Base-by-base conservation (phyloP, 2,797 vertebrate genomes). In the Chiloscyllium punctatum region DNA sequence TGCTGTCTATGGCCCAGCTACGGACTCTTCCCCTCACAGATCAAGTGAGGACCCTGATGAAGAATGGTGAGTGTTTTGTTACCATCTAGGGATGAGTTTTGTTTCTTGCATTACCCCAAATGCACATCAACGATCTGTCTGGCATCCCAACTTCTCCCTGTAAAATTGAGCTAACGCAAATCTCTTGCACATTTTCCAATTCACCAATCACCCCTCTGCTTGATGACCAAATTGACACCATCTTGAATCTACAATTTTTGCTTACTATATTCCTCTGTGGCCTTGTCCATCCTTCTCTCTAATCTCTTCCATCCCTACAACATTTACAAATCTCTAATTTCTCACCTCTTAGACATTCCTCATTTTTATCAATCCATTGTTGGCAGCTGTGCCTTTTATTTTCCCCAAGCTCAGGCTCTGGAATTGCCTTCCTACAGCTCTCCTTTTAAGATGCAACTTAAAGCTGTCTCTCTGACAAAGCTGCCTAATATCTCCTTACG, bases 21-120 rank as follows among this genome's bases (percentile, higher is more conserved):
- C 98, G 99, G 30, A 99, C 98, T 0, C 97, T 99, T 96, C 98
- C 99, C 0, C 97, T 99, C 71, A 98, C 98, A 2, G 99, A 99
- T 95, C 99, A 99, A 96, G 99, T 99, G 96, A 99, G 98, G 98
- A 99, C 99, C 62, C 97, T 99, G 96, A 99, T 99, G 98, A 99
- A 99, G 97, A 99, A 99, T 0, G 99, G 99, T 99, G 96, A 30
- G 98, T 97, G 96, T 33, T 88, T 74, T 95, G 95, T 18, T 16
- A 13, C 21, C 11, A 0, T 87, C 74, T 87, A 33, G 18, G 7
- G n/a, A 51, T 92, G 23, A 18, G 62, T 5, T n/a, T 51, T 23
- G 25, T 77, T 33, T 62, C 5, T 16, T 42, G 42, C 23, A 91
- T 33, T 94, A n/a, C 16, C 23, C 68, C 13, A 3, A 13, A n/a